Evolutionary conservation across 2,797 vertebrate genomes (phyloP).

Genomic region (Epinephelus malabaricus): DNA sequence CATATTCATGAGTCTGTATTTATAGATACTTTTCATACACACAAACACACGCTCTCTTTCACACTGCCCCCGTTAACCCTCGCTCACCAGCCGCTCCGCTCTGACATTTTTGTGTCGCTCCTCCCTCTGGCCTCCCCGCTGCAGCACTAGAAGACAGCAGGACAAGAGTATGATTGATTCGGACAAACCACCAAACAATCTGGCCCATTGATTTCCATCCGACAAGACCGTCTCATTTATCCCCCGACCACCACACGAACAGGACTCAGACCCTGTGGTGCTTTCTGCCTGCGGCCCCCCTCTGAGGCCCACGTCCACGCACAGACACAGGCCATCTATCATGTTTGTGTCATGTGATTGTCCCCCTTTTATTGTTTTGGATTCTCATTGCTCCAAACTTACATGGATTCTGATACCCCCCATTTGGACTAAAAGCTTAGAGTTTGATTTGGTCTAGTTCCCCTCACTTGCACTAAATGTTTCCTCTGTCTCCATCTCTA

Average conservation of each 20-base stretch:
- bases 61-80: constrained; percentile 63
- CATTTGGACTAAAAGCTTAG: neutral
- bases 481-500: constrained; percentile 60
- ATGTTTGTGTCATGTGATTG: constrained; percentile 31
- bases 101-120: constrained; percentile 67
- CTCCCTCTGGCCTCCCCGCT: constrained; percentile 58
- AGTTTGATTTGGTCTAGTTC: neutral
- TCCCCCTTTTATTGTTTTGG: constrained; percentile 11
- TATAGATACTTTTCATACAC: constrained; percentile 28
- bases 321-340: constrained; percentile 54
- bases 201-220: constrained; percentile 80
- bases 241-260: constrained; percentile 59
- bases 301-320: constrained; percentile 17
- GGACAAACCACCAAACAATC: constrained; percentile 81
- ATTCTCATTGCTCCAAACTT: neutral
- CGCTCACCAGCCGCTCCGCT: constrained; percentile 36
- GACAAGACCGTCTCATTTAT: constrained; percentile 72
- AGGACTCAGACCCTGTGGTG: constrained; percentile 40
- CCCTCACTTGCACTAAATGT: neutral
- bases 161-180: constrained; percentile 86
- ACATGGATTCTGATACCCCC: neutral
- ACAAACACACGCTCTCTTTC: constrained; percentile 22
- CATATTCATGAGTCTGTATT: constrained; percentile 28
- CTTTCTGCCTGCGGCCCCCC: constrained; percentile 39
- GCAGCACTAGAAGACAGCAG: constrained; percentile 60